Conservation (phyloP, 2,113 vertebrate genomes). For the Engystomops pustulosus region DNA sequence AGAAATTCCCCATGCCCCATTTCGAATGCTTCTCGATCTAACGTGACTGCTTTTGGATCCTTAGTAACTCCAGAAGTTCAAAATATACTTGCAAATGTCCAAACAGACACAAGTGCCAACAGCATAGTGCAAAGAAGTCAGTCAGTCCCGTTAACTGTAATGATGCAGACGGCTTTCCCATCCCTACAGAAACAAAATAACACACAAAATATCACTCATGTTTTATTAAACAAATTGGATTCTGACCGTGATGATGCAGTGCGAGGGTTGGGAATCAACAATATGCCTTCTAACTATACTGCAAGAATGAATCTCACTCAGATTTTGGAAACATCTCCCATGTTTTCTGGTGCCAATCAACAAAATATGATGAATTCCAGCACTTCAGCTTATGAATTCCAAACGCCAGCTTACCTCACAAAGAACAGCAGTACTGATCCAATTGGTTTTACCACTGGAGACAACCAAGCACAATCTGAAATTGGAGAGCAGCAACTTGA, state of each 20-base stretch:
- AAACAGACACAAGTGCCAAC: constrained; percentile 79
- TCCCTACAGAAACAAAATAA: constrained; percentile 81
- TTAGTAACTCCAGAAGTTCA: constrained; percentile 85
- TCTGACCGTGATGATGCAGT: constrained; percentile 84
- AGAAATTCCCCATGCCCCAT: constrained; percentile 79
- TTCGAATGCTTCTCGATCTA: constrained; percentile 79
- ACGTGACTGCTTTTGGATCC: constrained; percentile 87
- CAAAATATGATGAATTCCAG: constrained; percentile 83
- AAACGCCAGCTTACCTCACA: constrained; percentile 89
- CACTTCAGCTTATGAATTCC: constrained; percentile 85
- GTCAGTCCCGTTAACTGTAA: constrained; percentile 93
- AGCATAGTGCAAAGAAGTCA: constrained; percentile 95
- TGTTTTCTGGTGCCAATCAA: constrained; percentile 82
- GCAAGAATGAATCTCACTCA: constrained; percentile 99
- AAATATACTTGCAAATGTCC: constrained; percentile 83
- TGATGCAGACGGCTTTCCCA: constrained; percentile 94
- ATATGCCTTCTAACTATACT: constrained; percentile 91
- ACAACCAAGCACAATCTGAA: constrained; percentile 88
- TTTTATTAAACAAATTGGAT: constrained; percentile 93
- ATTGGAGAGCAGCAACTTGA: constrained; percentile 84
- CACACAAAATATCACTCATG: constrained; percentile 86
- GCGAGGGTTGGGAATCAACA: constrained; percentile 89
- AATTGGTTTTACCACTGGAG: constrained; percentile 81
- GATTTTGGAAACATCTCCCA: constrained; percentile 87
- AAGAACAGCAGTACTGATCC: constrained; percentile 85